These are phyloP conservation scores for Rotaria macrura DNA, from an alignment of 2,888 invertebrate genomes.

Conservation along the genomic window DNA sequence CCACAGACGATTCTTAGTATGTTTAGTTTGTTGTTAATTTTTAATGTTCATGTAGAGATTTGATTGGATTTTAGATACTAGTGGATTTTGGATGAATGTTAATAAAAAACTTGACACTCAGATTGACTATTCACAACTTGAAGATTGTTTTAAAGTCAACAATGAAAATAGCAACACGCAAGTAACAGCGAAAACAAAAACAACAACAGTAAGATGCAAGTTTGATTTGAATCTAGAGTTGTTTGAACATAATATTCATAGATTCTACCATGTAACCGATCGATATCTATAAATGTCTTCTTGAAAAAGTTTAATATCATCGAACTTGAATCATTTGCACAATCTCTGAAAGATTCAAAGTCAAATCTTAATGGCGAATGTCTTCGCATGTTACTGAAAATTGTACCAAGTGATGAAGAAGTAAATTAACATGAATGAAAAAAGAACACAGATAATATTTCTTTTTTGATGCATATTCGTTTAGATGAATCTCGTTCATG, in stretches of 20 bases:
- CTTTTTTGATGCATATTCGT: not conserved
- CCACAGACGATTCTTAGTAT: not conserved
- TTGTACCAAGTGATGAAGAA: not conserved
- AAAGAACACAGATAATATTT: not conserved
- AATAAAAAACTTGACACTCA: not conserved
- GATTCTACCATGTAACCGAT: not conserved
- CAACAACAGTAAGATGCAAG: not conserved
- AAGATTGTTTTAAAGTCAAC: not conserved
- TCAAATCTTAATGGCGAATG: not conserved
- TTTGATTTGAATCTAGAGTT: not conserved
- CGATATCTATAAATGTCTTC: not conserved
- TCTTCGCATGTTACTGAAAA: not conserved
- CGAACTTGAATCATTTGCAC: too few species aligned
- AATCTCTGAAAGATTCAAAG: not conserved
- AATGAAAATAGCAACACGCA: not conserved
- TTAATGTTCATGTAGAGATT: too few species aligned
- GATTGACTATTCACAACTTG: not conserved
- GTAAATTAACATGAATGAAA: not conserved
- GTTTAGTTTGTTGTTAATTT: not conserved
- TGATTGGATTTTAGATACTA: not conserved
- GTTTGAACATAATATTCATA: not conserved
- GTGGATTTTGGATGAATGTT: not conserved
- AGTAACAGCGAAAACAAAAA: not conserved
- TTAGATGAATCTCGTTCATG: not conserved
- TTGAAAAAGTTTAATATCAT: not conserved